Evolutionary conservation across 2,888 invertebrate species (phyloP).

Genomic region (Meteorus colon): DNA sequence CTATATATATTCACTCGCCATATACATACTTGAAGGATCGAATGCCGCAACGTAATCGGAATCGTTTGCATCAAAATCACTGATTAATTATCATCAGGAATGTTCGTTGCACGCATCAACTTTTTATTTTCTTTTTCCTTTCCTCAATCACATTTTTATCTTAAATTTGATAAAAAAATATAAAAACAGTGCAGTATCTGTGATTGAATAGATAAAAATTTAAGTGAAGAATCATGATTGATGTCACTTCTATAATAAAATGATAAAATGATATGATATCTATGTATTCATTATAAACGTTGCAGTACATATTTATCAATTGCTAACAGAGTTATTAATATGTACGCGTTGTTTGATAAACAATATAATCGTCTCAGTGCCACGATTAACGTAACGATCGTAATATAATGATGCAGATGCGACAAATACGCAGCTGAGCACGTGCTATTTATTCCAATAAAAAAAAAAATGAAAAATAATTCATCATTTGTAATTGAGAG

Average conservation of each 20-base stretch:
- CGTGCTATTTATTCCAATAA: not conserved
- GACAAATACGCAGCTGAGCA: not conserved
- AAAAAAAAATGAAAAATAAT: not conserved
- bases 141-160: not conserved
- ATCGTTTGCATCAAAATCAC: conserved; percentile 30
- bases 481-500: not conserved
- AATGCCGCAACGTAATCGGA: conserved; percentile 26
- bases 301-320: not conserved
- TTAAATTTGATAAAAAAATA: too few species aligned
- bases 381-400: conserved; percentile 29
- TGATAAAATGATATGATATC: not conserved
- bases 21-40: not conserved
- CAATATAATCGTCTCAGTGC: conserved; percentile 20
- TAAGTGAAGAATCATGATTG: too few species aligned
- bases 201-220: too few species aligned
- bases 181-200: too few species aligned
- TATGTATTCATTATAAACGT: not conserved
- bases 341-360: conserved; percentile 32
- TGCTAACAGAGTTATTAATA: conserved; percentile 6
- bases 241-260: not conserved
- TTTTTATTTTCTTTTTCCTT: not conserved
- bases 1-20: not conserved
- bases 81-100: conserved; percentile 24
- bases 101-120: conserved; percentile 20
- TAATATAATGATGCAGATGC: conserved; percentile 6